Evolutionary conservation across 1,140 invertebrate genomes (phyloP).

Genomic region (Brachionus rotundiformis): DNA sequence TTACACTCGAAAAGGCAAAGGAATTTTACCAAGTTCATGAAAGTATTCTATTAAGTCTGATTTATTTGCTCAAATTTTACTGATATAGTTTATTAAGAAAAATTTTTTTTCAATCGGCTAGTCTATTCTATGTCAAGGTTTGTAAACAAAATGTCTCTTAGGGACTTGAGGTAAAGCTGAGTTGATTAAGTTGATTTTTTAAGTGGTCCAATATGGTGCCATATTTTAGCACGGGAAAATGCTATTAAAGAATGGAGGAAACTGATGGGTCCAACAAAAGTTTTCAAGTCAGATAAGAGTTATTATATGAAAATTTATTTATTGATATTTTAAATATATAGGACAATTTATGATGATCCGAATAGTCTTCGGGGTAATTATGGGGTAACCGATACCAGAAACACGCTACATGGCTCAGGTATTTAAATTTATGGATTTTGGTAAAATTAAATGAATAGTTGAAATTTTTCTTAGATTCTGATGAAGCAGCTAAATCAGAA

Average conservation of each 20-base stretch:
- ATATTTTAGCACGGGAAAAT: slow-evolving; percentile 75
- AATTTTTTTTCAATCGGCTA: slow-evolving; percentile 84
- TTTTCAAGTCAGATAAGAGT: slow-evolving; percentile 62
- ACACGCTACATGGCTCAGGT: slow-evolving; percentile 87
- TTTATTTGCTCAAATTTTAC: slow-evolving; percentile 46
- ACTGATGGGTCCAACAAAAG: slow-evolving; percentile 84
- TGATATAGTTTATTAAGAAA: slow-evolving; percentile 61
- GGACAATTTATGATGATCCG: slow-evolving; percentile 76
- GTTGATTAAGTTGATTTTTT: no score
- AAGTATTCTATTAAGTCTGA: slow-evolving; percentile 57
- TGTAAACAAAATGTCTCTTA: neutral
- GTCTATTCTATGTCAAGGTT: slow-evolving; percentile 81
- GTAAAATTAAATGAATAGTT: slow-evolving; percentile 1
- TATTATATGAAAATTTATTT: no score
- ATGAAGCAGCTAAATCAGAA: slow-evolving; percentile 73
- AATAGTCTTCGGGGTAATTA: slow-evolving; percentile 76
- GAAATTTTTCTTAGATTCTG: slow-evolving; percentile 72
- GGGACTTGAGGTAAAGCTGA: no score
- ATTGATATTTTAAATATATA: no score
- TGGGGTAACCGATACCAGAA: slow-evolving; percentile 86
- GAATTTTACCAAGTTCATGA: slow-evolving; percentile 81
- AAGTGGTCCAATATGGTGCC: slow-evolving; percentile 78
- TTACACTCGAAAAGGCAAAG: slow-evolving; percentile 71
- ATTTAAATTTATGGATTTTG: slow-evolving; percentile 52
- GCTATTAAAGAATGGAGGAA: slow-evolving; percentile 77